Percentiles rank a stretch among this genome's conserved stretches.
Evolutionary conservation across 2,113 vertebrate species (phyloP).

Genomic region (Microcebus tavaratra): DNA sequence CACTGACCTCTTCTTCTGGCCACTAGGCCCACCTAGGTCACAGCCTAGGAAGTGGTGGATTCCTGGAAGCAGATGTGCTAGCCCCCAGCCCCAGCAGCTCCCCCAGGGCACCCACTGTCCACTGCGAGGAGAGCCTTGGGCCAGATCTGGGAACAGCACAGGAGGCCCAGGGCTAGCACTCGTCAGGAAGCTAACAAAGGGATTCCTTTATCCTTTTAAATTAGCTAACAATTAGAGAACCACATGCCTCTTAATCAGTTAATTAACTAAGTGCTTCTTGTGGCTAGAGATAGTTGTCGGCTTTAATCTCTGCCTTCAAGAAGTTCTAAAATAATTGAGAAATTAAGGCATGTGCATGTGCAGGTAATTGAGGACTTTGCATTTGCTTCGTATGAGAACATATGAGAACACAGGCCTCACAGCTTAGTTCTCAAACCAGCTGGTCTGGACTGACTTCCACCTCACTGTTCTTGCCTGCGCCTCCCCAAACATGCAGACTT

Average conservation of each 20-base stretch:
- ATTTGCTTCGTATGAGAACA: not conserved
- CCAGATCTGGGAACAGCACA: not conserved
- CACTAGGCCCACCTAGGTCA: not conserved
- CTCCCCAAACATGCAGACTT: not conserved
- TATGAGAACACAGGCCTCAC: not conserved
- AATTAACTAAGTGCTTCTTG: constrained; percentile 8
- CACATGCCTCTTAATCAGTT: not conserved
- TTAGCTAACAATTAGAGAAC: constrained; percentile 24
- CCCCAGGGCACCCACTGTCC: not conserved
- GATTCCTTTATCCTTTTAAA: constrained; percentile 12
- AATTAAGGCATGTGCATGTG: not conserved
- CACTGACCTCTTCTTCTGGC: not conserved
- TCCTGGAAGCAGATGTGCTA: not conserved
- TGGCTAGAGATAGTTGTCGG: not conserved
- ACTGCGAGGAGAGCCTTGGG: not conserved
- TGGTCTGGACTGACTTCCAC: not conserved
- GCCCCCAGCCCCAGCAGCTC: not conserved
- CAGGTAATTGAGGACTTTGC: not conserved
- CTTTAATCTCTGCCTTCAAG: not conserved
- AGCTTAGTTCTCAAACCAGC: not conserved
- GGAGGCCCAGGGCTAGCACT: not conserved
- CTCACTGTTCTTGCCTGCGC: fast-evolving
- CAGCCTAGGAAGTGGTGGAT: not conserved
- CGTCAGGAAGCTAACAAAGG: not conserved
- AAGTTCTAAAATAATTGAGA: not conserved